Evolutionary conservation across 35 echinoderm and acorn worm species (phyloP), one percentile per base, ranked within the genome.

Genomic region (Amphiura filiformis): DNA sequence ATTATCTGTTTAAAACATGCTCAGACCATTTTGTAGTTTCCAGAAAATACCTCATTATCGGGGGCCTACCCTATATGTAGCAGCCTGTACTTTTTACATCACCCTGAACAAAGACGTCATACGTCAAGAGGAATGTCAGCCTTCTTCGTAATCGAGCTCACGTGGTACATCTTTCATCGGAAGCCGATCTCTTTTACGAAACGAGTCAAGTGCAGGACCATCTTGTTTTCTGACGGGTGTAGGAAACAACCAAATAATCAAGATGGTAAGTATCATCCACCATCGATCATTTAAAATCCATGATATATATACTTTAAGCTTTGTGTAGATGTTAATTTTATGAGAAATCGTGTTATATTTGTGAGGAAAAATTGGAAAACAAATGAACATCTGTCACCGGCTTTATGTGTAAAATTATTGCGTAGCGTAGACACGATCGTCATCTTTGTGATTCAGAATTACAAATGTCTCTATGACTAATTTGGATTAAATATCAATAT

Each of bases 201-300:
- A 57, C 38, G 89, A 82, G 38, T 78, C 37, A 22, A 28, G 32
- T 35, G 15, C 26, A 75, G 65, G 41, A 77, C 39, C 61, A 52
- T 49, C 78, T 91, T 91, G 37, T 40, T 31, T 84, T 33, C 20
- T 13, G 20, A 75, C 40, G 49, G 32, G 82, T 39, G 82, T 39
- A 83, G 76, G 34, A 91, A 56, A 91, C 56, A 38, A 76, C 85
- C 89, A 82, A 84, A 82, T 30, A 91, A 42, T 76, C 89, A 84
- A 90, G 75, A 91, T 91, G 89, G 89, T 91, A 91, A 85, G 89
- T 30, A 56, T 38, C 82, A 85, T 91, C 89, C 39, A 30, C 32
- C 22, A 0, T 20, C 13, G 18, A 39, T 88, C 65, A 7, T 75
- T 47, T 31, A n/a, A 77, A 42, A 52, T 77, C 38, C 36, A 77